These are phyloP conservation scores for Sarcophaga rosellei DNA, from an alignment of 2,888 invertebrate genomes.

Conservation along the genomic window DNA sequence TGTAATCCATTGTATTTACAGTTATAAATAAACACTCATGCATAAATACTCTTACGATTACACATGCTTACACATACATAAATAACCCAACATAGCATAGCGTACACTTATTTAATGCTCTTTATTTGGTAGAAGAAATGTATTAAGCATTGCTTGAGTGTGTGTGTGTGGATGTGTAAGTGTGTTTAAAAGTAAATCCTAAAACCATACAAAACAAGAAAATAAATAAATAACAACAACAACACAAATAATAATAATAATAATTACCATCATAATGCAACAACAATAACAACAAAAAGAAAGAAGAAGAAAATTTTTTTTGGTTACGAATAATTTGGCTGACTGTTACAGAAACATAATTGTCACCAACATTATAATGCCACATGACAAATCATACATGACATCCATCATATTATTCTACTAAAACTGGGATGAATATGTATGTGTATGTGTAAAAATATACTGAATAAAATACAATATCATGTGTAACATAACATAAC, in stretches of 20 bases:
- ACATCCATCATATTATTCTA: conserved; percentile 34
- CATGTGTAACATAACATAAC: background rate
- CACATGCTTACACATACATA: too few species aligned
- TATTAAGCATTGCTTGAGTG: too few species aligned
- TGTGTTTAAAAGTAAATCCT: too few species aligned
- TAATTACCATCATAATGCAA: too few species aligned
- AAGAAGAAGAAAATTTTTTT: background rate
- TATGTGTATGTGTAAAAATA: background rate
- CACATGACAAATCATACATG: conserved; percentile 56
- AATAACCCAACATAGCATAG: too few species aligned
- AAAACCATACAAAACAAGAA: conserved; percentile 12
- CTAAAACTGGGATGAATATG: background rate
- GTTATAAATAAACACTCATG: conserved; percentile 12
- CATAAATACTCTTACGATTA: background rate
- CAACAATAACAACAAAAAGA: too few species aligned
- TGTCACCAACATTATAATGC: conserved; percentile 37
- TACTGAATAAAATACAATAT: conserved; percentile 11
- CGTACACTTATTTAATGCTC: too few species aligned
- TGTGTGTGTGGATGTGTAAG: too few species aligned
- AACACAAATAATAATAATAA: background rate
- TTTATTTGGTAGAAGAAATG: too few species aligned
- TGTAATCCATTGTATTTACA: conserved; percentile 45
- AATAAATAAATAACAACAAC: conserved; percentile 36
- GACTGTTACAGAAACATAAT: conserved; percentile 36
- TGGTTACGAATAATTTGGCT: conserved; percentile 2